Percentiles rank a stretch among this genome's conserved stretches.
These are phyloP conservation scores for Sylvietta virens DNA, from an alignment of 2,113 vertebrate species.

Conservation along the genomic window DNA sequence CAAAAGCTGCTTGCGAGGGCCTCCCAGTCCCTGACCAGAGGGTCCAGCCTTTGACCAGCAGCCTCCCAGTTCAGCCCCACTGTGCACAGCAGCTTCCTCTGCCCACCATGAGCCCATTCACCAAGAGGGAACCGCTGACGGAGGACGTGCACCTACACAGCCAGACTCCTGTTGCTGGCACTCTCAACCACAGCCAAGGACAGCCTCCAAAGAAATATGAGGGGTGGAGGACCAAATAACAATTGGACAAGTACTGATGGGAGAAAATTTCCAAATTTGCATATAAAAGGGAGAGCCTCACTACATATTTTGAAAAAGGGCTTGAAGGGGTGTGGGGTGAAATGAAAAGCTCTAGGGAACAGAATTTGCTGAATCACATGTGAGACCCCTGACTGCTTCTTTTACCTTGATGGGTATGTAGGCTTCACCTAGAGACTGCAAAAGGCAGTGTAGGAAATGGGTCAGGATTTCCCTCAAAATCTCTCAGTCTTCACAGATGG, in stretches of 20 bases:
- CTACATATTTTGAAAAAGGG: slow-evolving; percentile 5
- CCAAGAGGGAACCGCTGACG: background rate
- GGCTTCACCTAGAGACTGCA: background rate
- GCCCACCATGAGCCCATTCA: background rate
- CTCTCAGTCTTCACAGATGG: background rate
- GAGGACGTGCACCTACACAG: background rate
- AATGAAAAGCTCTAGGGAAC: slow-evolving; percentile 13
- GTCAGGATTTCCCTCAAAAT: background rate
- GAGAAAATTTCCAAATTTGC: background rate
- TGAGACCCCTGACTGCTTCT: background rate
- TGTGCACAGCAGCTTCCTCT: background rate
- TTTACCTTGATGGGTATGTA: background rate
- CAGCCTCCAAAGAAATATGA: background rate
- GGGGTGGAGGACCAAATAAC: background rate
- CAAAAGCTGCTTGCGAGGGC: background rate
- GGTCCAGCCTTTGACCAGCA: background rate
- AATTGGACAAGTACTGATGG: background rate
- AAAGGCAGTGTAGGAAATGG: background rate
- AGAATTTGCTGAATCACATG: background rate
- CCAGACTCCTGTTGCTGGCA: background rate
- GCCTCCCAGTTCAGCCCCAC: background rate
- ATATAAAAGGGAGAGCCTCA: slow-evolving; percentile 46
- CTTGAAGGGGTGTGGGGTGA: background rate
- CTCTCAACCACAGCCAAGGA: background rate
- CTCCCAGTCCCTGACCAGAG: background rate